These are phyloP conservation scores for Apeltes quadracus DNA, from an alignment of 2,113 vertebrate species.

Conservation along the genomic window DNA sequence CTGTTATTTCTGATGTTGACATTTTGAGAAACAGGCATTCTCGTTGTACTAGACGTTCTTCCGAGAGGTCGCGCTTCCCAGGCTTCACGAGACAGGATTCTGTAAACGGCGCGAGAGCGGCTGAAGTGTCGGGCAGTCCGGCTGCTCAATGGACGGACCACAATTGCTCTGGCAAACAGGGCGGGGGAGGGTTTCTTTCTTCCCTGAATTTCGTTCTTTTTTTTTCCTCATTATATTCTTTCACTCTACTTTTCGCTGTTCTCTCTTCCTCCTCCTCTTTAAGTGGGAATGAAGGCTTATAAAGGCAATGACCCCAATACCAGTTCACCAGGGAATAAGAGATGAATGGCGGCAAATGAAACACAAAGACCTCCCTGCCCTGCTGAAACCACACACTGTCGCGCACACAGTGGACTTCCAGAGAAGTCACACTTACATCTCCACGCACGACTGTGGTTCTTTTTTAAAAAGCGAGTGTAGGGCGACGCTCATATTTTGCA, in stretches of 20 bases:
- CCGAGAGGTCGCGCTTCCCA: conserved; percentile 62
- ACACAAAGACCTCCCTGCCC: conserved; percentile 44
- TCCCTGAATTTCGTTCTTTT: conserved; percentile 53
- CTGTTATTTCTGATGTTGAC: conserved; percentile 30
- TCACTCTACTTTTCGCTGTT: conserved; percentile 12
- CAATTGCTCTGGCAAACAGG: conserved; percentile 66
- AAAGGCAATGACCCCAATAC: conserved; percentile 68
- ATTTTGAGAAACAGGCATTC: conserved; percentile 31
- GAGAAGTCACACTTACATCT: conserved; percentile 9
- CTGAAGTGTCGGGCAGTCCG: conserved; percentile 67
- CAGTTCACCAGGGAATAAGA: conserved; percentile 44
- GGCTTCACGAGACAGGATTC: conserved; percentile 47
- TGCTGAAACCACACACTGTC: conserved; percentile 36
- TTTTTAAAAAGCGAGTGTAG: conserved; percentile 6
- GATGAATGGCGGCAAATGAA: conserved; percentile 52
- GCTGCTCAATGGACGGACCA: conserved; percentile 57
- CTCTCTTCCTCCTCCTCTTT: conserved; percentile 25
- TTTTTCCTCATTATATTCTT: conserved; percentile 49
- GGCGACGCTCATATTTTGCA: neutral
- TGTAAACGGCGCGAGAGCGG: conserved; percentile 58
- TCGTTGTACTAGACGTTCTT: conserved; percentile 21
- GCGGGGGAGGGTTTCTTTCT: conserved; percentile 41
- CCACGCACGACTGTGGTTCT: conserved; percentile 31
- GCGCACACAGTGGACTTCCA: conserved; percentile 22
- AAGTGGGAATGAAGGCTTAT: conserved; percentile 53